phyloP scores from a whole-genome alignment of 2,113 vertebrate genomes.

The Coptodon rendalli region DNA sequence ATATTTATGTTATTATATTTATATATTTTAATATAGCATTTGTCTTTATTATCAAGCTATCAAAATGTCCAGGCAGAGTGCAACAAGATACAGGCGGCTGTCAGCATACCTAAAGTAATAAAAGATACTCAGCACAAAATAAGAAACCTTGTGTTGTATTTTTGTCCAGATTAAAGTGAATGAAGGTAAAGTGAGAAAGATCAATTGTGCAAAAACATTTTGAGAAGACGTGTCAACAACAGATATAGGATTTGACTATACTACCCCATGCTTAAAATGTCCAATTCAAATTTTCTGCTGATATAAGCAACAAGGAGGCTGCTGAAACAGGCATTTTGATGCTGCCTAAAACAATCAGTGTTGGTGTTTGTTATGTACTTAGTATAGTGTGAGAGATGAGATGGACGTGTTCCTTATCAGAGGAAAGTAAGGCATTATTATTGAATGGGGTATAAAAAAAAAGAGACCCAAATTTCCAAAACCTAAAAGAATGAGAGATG shows the following conservation, averaged over 20 bases:
- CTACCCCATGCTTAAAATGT: not conserved
- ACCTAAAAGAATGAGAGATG: not conserved
- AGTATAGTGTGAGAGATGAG: not conserved
- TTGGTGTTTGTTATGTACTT: not conserved
- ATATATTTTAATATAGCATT: not conserved
- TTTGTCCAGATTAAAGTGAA: not conserved
- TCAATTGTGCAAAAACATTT: not conserved
- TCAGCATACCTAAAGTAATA: not conserved
- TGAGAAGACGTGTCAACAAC: not conserved
- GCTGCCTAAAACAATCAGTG: not conserved
- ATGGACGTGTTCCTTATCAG: not conserved
- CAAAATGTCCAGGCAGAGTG: not conserved
- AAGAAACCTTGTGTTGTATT: not conserved
- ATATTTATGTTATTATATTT: not conserved
- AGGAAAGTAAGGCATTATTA: not conserved
- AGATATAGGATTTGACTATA: not conserved
- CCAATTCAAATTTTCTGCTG: not conserved
- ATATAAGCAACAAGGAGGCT: not conserved
- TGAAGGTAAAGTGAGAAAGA: not conserved
- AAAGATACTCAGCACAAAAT: not conserved
- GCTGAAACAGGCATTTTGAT: not conserved
- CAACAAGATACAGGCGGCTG: not conserved
- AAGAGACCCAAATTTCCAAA: not conserved
- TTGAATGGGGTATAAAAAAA: not conserved
- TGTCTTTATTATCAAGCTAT: not conserved